Base-by-base conservation (phyloP, 2,888 invertebrate species). In the Phalangium opilio region DNA sequence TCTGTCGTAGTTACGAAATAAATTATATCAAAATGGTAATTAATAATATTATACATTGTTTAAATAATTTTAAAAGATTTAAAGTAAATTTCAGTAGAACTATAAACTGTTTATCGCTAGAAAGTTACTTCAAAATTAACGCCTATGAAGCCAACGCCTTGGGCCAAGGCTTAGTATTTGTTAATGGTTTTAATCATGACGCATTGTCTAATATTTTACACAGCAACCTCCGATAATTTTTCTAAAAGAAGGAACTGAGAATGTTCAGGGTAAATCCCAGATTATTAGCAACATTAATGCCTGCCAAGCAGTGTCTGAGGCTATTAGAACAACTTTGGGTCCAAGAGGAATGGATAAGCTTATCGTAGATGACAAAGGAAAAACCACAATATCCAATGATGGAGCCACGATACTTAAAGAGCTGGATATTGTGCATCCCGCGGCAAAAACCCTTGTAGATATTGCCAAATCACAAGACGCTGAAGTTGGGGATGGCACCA, bases 321-420 rank as follows among this genome's bases (percentile, higher is more conserved):
- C 93, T 35, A 90, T 95, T 52, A 78, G 95, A 49, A 98, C 98
- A 1, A 99, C 98, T 0, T 73, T 99, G 38, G 98, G 98, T 40
- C 98, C 98, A 5, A 78, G 98, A 21, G 98, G 98, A 55, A 91
- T 99, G 93, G 98, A 99, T 69, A 99, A 99, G 67, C 73, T 99
- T 44, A 90, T 99, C 51, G 93, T 98, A 0, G 84, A 89, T 63
- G 74, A 75, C 52, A 75, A 75, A 72, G 72, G 71, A 10, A 89
- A 85, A 64, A 83, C 93, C 0, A 93, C 93, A 2, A 96, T 99
- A 58, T 96, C 96, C 2, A 99, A 99, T 64, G 98, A 99, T 70
- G 98, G 98, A 12, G 98, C 98, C 5, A 99, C 98, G 0, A 96
- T 99, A 53, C 79, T 99, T 77, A 96, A 95, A 70, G 74, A 93